These are phyloP conservation scores for Arrhopalites spinosus DNA, from an alignment of 2,888 invertebrate genomes.

Conservation along the genomic window DNA sequence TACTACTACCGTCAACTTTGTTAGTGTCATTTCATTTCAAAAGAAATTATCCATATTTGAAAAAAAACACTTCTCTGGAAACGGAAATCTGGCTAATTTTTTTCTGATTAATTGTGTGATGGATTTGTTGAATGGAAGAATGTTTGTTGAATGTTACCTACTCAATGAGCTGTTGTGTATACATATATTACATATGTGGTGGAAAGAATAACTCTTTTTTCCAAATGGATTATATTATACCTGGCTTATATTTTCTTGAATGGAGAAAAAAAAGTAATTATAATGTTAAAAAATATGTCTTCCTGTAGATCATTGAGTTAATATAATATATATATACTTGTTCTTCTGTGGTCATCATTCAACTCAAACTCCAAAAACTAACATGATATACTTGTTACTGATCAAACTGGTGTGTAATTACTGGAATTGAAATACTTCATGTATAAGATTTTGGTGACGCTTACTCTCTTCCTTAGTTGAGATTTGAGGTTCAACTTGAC, in stretches of 20 bases:
- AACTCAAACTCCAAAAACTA: background rate
- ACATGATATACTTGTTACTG: background rate
- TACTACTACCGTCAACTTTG: background rate
- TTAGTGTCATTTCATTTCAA: background rate
- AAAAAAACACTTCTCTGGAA: background rate
- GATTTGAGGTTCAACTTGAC: slow-evolving; percentile 5
- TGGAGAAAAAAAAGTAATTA: no score
- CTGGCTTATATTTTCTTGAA: no score
- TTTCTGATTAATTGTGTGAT: background rate
- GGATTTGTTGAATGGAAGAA: no score
- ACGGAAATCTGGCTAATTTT: background rate
- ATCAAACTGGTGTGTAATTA: background rate
- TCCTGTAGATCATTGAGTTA: background rate
- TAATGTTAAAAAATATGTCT: background rate
- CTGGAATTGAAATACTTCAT: background rate
- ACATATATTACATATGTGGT: no score
- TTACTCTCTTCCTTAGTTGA: slow-evolving; percentile 18
- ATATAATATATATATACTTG: background rate
- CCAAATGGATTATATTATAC: no score
- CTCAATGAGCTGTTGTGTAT: no score
- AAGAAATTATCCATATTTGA: background rate
- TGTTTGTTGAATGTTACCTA: no score
- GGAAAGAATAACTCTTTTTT: no score
- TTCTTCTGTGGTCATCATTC: background rate
- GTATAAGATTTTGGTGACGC: slow-evolving; percentile 8